Evolutionary conservation across 2,797 vertebrate species (phyloP).

Genomic region (Anguilla marmorata): DNA sequence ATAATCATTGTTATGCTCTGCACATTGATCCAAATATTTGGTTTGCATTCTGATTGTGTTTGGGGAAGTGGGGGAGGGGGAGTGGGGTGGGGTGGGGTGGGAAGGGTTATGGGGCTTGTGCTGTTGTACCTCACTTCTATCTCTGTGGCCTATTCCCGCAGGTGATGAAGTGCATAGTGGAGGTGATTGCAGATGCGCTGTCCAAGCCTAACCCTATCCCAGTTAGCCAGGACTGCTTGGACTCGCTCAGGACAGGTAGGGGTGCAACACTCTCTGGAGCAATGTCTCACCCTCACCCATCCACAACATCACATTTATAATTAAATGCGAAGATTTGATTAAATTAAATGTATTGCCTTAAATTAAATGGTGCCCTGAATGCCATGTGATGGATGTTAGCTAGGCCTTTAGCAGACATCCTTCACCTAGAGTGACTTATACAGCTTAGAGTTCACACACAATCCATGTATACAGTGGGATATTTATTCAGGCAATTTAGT

Average conservation of each 20-base stretch:
- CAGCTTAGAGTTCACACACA: not conserved
- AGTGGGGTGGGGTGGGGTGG: not conserved
- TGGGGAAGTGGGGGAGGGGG: not conserved
- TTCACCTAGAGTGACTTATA: not conserved
- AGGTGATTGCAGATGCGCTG: constrained; percentile 76
- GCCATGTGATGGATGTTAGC: not conserved
- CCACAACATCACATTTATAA: not conserved
- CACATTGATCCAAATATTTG: not conserved
- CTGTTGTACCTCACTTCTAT: not conserved
- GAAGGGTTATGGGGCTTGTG: not conserved
- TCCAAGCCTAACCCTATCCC: constrained; percentile 73
- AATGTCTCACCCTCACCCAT: not conserved
- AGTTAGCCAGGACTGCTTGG: constrained; percentile 72
- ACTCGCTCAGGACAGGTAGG: constrained; percentile 75
- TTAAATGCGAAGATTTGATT: not conserved
- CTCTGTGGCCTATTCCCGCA: constrained; percentile 40
- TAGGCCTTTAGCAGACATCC: not conserved
- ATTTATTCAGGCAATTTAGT: not conserved
- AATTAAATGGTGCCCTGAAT: not conserved
- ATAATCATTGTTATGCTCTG: not conserved
- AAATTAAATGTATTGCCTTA: not conserved
- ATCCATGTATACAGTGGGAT: not conserved
- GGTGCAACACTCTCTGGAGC: not conserved
- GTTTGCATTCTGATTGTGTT: not conserved
- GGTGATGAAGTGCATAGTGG: constrained; percentile 80